phyloP scores from a whole-genome alignment of 1,140 invertebrate species.

The Pseudoatta argentina region DNA sequence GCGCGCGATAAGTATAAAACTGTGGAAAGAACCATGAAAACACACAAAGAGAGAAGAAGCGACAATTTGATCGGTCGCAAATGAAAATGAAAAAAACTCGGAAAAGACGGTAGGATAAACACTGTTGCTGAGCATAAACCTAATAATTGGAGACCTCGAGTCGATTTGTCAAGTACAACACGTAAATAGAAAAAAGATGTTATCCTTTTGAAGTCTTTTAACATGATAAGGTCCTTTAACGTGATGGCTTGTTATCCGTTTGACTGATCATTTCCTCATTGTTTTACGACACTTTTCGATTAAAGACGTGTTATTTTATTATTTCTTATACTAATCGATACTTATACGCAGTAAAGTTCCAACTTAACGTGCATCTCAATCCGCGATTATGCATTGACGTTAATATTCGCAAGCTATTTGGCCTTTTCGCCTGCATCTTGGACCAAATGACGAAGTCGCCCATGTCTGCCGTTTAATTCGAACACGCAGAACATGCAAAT shows the following conservation, averaged over 20 bases:
- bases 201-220: background rate
- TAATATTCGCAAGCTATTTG: slow-evolving; percentile 8
- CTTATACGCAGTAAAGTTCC: background rate
- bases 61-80: background rate
- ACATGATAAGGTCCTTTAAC: background rate
- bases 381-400: background rate
- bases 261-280: background rate
- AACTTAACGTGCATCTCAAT: slow-evolving; percentile 2
- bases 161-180: background rate
- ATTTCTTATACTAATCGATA: background rate
- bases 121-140: background rate
- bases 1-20: slow-evolving; percentile 41
- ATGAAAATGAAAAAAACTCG: slow-evolving; percentile 9
- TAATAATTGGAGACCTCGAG: background rate
- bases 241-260: background rate
- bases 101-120: background rate
- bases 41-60: background rate
- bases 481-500: background rate
- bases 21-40: slow-evolving; percentile 3
- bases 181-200: slow-evolving; percentile 17
- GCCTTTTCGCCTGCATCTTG: background rate
- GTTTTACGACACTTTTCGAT: background rate
- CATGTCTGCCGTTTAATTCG: background rate
- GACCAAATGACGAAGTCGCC: background rate
- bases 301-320: background rate